Percentiles rank a stretch among this genome's conserved stretches.
phyloP scores from a whole-genome alignment of 2,797 vertebrate species.

The Sylvilagus floridanus region DNA sequence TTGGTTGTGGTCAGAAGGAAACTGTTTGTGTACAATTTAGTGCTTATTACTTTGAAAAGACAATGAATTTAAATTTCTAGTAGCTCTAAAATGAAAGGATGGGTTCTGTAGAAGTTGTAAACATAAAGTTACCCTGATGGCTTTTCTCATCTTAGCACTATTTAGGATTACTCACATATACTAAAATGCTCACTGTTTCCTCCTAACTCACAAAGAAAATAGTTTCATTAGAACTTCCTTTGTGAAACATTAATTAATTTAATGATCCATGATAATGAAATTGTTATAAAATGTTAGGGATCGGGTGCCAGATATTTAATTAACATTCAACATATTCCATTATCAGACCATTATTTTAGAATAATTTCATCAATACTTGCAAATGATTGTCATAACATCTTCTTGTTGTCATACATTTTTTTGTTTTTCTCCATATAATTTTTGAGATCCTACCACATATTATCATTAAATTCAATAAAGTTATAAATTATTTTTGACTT shows the following conservation, averaged over 20 bases:
- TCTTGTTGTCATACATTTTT: not conserved
- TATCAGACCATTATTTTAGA: conserved; percentile 10
- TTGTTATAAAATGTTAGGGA: not conserved
- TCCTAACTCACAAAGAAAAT: not conserved
- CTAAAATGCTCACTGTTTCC: not conserved
- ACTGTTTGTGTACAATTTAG: not conserved
- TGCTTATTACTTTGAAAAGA: not conserved
- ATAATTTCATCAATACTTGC: not conserved
- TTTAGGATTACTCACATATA: not conserved
- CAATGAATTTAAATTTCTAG: not conserved
- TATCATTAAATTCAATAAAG: not conserved
- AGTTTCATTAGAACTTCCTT: not conserved
- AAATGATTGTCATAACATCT: not conserved
- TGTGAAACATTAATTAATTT: not conserved
- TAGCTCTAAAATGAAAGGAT: not conserved
- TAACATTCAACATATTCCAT: not conserved
- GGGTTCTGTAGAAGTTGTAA: not conserved
- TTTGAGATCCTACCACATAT: not conserved
- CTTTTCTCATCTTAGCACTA: not conserved
- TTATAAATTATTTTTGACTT: not conserved
- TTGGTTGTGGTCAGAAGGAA: not conserved
- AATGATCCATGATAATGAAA: not conserved
- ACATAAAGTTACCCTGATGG: not conserved
- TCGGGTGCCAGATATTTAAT: not conserved
- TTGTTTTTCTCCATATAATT: not conserved